Evolutionary conservation across 2,113 vertebrate species (phyloP).

Genomic region (Clarias gariepinus): DNA sequence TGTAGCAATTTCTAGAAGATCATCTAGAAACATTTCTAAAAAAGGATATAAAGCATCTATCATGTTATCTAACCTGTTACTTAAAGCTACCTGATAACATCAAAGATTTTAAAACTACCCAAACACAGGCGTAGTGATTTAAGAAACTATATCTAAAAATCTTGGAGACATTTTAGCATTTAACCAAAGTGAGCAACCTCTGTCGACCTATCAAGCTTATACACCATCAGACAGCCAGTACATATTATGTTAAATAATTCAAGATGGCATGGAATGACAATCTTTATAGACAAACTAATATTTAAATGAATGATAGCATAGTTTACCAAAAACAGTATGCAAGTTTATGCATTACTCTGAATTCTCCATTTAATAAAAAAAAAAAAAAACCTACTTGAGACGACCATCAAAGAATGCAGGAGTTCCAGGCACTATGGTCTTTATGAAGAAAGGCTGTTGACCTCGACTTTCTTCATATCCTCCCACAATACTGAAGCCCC

Average conservation of each 20-base stretch:
- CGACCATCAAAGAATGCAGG: conserved; percentile 85
- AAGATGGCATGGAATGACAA: not conserved
- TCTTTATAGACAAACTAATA: not conserved
- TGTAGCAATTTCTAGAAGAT: not conserved
- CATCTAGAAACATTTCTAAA: not conserved
- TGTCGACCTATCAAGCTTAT: not conserved
- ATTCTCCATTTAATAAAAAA: not conserved
- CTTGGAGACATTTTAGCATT: not conserved
- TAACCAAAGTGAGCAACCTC: not conserved
- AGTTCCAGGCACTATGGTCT: conserved; percentile 91
- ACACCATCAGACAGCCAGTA: not conserved
- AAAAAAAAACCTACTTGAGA: conserved; percentile 81
- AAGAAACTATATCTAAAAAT: not conserved
- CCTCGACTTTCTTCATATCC: conserved; percentile 88
- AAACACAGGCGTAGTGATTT: not conserved
- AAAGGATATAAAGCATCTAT: not conserved
- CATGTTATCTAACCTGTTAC: not conserved
- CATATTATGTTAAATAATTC: too few species aligned
- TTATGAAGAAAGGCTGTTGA: conserved; percentile 93
- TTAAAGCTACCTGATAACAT: not conserved
- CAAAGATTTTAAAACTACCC: not conserved
- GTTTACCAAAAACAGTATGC: not conserved
- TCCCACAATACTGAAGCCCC: conserved; percentile 95
- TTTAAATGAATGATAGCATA: not conserved
- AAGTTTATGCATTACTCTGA: not conserved